Evolutionary conservation across 2,888 invertebrate species (phyloP).

Genomic region (Adineta ricciae): DNA sequence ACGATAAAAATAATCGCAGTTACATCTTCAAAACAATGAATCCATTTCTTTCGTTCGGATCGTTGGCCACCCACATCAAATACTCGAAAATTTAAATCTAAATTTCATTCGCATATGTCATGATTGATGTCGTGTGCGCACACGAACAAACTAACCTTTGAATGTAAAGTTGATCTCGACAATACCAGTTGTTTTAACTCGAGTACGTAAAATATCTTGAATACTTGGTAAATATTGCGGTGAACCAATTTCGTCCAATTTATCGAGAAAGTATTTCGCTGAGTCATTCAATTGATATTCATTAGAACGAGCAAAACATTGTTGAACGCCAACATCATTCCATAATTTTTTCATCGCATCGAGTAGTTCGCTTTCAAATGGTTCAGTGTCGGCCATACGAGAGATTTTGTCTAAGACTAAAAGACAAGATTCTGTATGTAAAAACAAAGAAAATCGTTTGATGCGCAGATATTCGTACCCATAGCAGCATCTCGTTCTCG

Average conservation of each 20-base stretch:
- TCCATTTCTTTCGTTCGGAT: constrained; percentile 88
- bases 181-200: constrained; percentile 82
- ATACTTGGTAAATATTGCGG: constrained; percentile 74
- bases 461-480: constrained; percentile 22
- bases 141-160: constrained; percentile 53
- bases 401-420: constrained; percentile 93
- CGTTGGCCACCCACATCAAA: constrained; percentile 97
- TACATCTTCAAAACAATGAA: constrained; percentile 95
- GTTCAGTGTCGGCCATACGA: constrained; percentile 99
- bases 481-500: constrained; percentile 57
- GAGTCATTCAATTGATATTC: constrained; percentile 69
- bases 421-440: too few relatives aligned
- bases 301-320: constrained; percentile 59
- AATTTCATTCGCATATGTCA: background rate
- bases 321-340: constrained; percentile 71
- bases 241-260: constrained; percentile 71
- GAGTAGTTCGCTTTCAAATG: constrained; percentile 94
- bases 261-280: constrained; percentile 77
- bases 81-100: constrained; percentile 60
- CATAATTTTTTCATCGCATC: constrained; percentile 83
- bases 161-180: constrained; percentile 81
- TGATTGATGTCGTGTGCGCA: background rate
- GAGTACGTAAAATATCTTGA: constrained; percentile 74
- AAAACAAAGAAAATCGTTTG: too few relatives aligned
- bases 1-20: constrained; percentile 99